Evolutionary conservation across 2,888 invertebrate genomes (phyloP), one percentile per base, ranked within the genome.

Genomic region (Morinoia aosen): DNA sequence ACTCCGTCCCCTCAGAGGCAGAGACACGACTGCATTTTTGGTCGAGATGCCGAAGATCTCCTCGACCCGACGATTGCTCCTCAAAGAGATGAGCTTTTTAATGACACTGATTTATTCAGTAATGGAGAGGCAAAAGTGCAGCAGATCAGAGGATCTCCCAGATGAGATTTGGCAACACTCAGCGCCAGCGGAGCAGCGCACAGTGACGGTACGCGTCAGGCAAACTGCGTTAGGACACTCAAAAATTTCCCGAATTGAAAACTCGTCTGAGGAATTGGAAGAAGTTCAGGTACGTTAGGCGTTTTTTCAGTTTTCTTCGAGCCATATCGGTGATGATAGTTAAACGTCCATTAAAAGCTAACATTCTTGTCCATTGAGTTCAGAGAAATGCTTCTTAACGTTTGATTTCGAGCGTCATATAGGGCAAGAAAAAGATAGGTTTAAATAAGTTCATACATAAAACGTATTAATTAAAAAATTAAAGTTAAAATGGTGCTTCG

Each of bases 161-260:
- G 90, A 90, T 90, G 90, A 90, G 90, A 90, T 90, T 90, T 90
- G 90, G 90, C 48, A 48, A 90, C 90, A 90, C 90, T 90, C 90
- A 48, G 40, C 14, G 90, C 40, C 48, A 48, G 39, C 39, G 90
- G 39, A 14, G 76, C 10, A 33, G 8, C 25, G 25, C 25, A 76
- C 76, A 76, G 33, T 33, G 8, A 7, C n/a, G 25, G 33, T 10
- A 76, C 33, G 7, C 2, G 33, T 33, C 33, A 33, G 14, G 7
- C 25, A 19, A 76, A 76, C 76, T 16, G 76, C 10, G 25, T 76
- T 76, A 76, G 25, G 76, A 76, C 8, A 61, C 33, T 76, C 33
- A 33, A 76, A 33, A 76, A 76, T 76, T 76, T 19, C 19, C 25
- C 25, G 7, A 33, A 19, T 76, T 76, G 33, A 33, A 33, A 76